Percentiles rank a stretch among this genome's conserved stretches.
Conservation (phyloP, 2,888 invertebrate species). For the Hylaea fasciaria region DNA sequence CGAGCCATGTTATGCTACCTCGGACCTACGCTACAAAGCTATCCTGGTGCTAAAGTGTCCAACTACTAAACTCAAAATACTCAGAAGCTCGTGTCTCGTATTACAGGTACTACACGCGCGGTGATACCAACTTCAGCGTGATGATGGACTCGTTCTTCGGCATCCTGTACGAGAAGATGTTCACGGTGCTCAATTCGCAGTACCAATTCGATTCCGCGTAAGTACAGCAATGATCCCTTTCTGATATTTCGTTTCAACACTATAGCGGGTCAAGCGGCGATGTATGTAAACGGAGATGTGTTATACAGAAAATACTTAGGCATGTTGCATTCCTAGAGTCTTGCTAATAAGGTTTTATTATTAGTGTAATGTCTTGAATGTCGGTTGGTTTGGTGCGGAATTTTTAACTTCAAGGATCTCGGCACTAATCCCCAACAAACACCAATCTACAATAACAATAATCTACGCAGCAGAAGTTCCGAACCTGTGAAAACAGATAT, state of each 20-base stretch:
- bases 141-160: slow-evolving; percentile 97
- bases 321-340: too few relatives aligned
- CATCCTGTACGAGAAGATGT: slow-evolving; percentile 97
- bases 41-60: too few relatives aligned
- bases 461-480: not conserved
- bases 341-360: too few relatives aligned
- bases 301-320: too few relatives aligned
- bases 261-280: too few relatives aligned
- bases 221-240: slow-evolving; percentile 59
- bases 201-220: slow-evolving; percentile 94
- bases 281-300: too few relatives aligned
- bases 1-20: too few relatives aligned
- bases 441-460: not conserved
- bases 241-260: not conserved
- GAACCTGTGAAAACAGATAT: slow-evolving; percentile 17
- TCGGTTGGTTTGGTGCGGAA: too few relatives aligned
- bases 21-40: too few relatives aligned
- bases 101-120: slow-evolving; percentile 91
- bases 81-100: too few relatives aligned
- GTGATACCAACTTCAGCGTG: slow-evolving; percentile 92
- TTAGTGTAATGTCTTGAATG: too few relatives aligned
- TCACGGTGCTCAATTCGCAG: slow-evolving; percentile 96
- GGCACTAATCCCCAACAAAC: slow-evolving; percentile 3
- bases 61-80: too few relatives aligned
- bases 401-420: not conserved